Evolutionary conservation across 2,888 invertebrate species (phyloP).

Genomic region (Eupithecia exiguata): DNA sequence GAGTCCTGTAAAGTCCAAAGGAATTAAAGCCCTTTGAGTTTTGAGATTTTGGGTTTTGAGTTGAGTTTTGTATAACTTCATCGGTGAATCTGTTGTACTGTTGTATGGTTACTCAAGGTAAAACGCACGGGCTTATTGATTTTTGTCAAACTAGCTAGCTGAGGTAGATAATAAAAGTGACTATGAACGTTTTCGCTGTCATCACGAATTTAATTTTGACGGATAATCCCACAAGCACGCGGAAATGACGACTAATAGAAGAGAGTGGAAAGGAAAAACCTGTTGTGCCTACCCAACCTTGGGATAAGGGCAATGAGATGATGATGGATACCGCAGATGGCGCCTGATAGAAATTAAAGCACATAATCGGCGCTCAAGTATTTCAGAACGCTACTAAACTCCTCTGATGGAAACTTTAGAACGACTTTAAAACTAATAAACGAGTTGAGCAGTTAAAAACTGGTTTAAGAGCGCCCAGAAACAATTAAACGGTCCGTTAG

Average conservation of each 20-base stretch:
- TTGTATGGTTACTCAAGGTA: too few relatives aligned
- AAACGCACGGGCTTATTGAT: background rate
- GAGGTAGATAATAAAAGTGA: background rate
- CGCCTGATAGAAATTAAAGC: background rate
- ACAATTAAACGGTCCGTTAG: background rate
- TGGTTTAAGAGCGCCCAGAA: background rate
- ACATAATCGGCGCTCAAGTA: background rate
- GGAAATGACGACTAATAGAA: background rate
- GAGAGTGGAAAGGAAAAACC: background rate
- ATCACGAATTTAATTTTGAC: background rate
- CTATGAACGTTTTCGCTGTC: background rate
- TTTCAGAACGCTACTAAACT: background rate
- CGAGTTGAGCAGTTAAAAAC: background rate
- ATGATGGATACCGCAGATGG: background rate
- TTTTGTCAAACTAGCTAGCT: background rate
- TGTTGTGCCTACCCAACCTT: background rate
- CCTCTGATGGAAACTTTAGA: background rate
- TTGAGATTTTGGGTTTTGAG: too few relatives aligned
- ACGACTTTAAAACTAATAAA: constrained; percentile 1
- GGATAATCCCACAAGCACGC: background rate
- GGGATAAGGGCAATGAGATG: background rate
- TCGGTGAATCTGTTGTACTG: too few relatives aligned
- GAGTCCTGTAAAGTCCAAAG: too few relatives aligned
- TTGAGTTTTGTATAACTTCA: too few relatives aligned
- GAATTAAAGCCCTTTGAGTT: too few relatives aligned